Conservation (phyloP, 2,888 invertebrate genomes). For the Chrysotoxum bicinctum region DNA sequence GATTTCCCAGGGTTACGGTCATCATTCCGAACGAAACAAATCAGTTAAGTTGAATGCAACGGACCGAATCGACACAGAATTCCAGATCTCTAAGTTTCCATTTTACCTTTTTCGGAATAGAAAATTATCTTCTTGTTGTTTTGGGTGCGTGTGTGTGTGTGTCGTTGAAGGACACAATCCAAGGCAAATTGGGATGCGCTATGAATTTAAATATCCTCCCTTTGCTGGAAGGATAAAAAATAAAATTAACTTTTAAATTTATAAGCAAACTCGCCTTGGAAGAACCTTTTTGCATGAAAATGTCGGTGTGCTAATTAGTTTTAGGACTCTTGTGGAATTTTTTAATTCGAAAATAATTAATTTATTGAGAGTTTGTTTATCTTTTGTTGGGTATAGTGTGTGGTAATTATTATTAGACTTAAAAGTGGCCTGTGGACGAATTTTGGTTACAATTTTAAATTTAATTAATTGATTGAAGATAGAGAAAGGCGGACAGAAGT, state of each 20-base stretch:
- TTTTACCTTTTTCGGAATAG: not conserved
- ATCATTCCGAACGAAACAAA: slow-evolving; percentile 45
- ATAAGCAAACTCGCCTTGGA: not conserved
- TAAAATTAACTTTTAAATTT: slow-evolving; percentile 30
- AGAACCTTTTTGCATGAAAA: not conserved
- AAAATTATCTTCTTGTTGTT: not conserved
- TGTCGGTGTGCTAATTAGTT: slow-evolving; percentile 25
- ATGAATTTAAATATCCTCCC: slow-evolving; percentile 44
- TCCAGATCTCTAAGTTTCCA: not conserved
- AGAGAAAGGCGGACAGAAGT: not conserved
- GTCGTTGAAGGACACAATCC: not conserved
- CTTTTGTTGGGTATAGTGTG: slow-evolving; percentile 4
- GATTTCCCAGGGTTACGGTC: slow-evolving; percentile 17
- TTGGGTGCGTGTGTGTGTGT: not conserved
- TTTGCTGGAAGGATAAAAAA: not conserved
- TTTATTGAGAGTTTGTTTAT: slow-evolving; percentile 29
- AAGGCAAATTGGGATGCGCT: not conserved
- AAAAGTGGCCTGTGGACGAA: slow-evolving; percentile 18
- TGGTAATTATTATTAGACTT: slow-evolving; percentile 24
- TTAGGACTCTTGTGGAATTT: slow-evolving; percentile 16
- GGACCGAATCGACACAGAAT: slow-evolving; percentile 38
- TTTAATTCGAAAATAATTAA: slow-evolving; percentile 41
- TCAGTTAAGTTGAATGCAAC: slow-evolving; percentile 60
- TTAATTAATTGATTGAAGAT: slow-evolving; percentile 1
- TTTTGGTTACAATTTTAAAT: slow-evolving; percentile 24